These are phyloP conservation scores for Volucella zonaria DNA, from an alignment of 2,888 invertebrate species.

Conservation along the genomic window DNA sequence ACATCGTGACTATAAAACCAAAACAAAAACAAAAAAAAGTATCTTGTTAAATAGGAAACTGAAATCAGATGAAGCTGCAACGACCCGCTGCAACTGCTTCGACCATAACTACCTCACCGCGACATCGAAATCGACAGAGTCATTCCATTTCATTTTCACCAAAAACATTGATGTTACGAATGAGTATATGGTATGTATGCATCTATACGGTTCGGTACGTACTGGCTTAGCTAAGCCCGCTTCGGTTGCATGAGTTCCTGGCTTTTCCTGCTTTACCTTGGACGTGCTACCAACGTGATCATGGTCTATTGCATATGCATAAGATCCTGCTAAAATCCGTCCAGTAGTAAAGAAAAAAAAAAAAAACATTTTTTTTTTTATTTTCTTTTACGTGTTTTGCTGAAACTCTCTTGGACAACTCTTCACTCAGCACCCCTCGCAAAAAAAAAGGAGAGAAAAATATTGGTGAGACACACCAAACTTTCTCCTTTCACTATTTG, in stretches of 20 bases:
- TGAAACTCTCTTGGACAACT: constrained; percentile 15
- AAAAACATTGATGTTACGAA: constrained; percentile 13
- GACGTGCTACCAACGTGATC: constrained; percentile 55
- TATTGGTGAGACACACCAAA: constrained; percentile 37
- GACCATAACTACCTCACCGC: constrained; percentile 3
- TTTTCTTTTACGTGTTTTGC: not conserved
- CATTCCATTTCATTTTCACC: constrained; percentile 60
- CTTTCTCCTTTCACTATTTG: constrained; percentile 68
- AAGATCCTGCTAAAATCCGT: constrained; percentile 58
- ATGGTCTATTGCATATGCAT: constrained; percentile 65
- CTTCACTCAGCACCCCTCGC: constrained; percentile 43
- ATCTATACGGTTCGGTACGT: not conserved
- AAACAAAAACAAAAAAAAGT: constrained; percentile 14
- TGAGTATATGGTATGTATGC: not conserved
- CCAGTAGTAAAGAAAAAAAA: constrained; percentile 24
- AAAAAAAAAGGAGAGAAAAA: constrained; percentile 51
- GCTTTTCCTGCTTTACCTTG: constrained; percentile 46
- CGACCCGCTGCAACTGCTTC: constrained; percentile 2
- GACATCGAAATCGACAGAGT: constrained; percentile 25
- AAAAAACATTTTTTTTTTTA: constrained; percentile 28
- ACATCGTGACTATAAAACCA: constrained; percentile 67
- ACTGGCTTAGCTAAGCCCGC: not conserved
- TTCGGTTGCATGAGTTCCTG: constrained; percentile 42
- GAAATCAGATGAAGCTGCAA: constrained; percentile 67
- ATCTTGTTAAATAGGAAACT: constrained; percentile 67